Evolutionary conservation across 2,113 vertebrate species (phyloP).

Genomic region (Xenopus tropicalis): UCB_Xtro_10.0 CM004445.2:153037501-153038000

Average conservation of each 20-base stretch:
- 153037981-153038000: too few species aligned
- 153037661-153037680: not conserved
- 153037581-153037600: constrained; percentile 46
- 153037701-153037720: constrained; percentile 21
- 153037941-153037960: too few species aligned
- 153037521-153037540: constrained; percentile 32
- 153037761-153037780: not conserved
- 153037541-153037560: constrained; percentile 32
- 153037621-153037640: constrained; percentile 5
- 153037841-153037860: not conserved
- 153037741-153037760: constrained; percentile 1
- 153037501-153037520: not conserved
- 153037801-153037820: constrained; percentile 4
- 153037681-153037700: not conserved
- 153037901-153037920: too few species aligned
- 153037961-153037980: too few species aligned
- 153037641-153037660: not conserved
- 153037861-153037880: too few species aligned
- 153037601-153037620: constrained; percentile 30
- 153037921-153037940: too few species aligned
- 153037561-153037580: constrained; percentile 38
- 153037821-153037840: not conserved
- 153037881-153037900: too few species aligned
- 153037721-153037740: constrained; percentile 1
- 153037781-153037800: constrained; percentile 29